phyloP scores from a whole-genome alignment of 2,797 vertebrate species.

The Alca torda region DNA sequence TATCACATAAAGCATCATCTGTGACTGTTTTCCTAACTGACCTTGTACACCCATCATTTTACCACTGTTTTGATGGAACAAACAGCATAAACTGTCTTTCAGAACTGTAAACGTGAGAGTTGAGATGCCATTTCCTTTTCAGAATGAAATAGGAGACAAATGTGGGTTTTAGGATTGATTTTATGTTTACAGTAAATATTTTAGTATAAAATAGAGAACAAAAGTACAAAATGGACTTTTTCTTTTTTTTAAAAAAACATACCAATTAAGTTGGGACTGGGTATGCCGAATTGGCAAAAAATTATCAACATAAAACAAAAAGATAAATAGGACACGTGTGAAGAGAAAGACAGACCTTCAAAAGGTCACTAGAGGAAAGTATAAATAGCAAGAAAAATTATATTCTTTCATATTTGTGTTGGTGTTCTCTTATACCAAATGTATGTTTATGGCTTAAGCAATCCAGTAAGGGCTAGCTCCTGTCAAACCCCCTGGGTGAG shows the following conservation, averaged over 20 bases:
- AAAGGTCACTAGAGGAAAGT: not conserved
- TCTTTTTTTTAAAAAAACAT: not conserved
- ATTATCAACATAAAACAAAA: not conserved
- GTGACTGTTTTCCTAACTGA: conserved; percentile 22
- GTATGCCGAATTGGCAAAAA: not conserved
- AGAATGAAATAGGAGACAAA: conserved; percentile 19
- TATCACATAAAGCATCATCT: not conserved
- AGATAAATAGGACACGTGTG: not conserved
- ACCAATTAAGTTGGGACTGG: not conserved
- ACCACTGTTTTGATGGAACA: conserved; percentile 14
- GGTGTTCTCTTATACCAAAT: not conserved
- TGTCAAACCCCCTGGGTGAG: not conserved
- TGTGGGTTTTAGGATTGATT: not conserved
- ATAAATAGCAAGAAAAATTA: not conserved
- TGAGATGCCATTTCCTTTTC: not conserved
- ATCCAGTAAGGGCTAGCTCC: not conserved
- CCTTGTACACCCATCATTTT: not conserved
- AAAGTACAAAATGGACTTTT: not conserved
- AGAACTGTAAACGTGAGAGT: not conserved
- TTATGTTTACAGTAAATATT: conserved; percentile 35
- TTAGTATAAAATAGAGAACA: conserved; percentile 2
- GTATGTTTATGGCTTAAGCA: not conserved
- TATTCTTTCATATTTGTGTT: not conserved
- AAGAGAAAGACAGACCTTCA: not conserved
- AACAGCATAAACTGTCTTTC: not conserved